Evolutionary conservation across 2,888 invertebrate species (phyloP), one percentile per base, ranked within the genome.

Genomic region (Patella depressa): DNA sequence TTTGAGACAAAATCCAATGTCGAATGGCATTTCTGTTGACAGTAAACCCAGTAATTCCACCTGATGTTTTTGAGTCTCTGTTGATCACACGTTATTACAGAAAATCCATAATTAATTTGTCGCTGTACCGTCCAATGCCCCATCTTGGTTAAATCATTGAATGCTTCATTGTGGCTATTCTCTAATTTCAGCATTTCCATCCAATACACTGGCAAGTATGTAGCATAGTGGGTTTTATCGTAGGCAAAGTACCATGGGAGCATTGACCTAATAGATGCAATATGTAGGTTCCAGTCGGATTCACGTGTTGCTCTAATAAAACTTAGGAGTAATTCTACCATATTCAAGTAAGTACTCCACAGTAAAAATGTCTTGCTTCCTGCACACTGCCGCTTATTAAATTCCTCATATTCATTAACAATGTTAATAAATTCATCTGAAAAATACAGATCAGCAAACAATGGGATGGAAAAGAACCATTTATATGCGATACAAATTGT

Each of bases 171-270:
- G 53, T 74, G 74, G 4, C 29, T 74, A 29, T 24, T 17, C 19
- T 14, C 17, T 2, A 74, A 14, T 0, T 19, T 34, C 17, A 55
- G 55, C 74, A 74, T 74, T 17, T 57, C 74, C 29, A 74, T 70
- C 76, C 57, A 82, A 74, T 83, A 83, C 12, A 75, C 73, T 7
- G 73, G 73, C 3, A 55, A 29, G 53, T 79, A 80, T 4, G 74
- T 19, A n/a, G 80, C 54, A 76, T 80, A 80, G 45, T 80, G 76
- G 15, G 54, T 45, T 9, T 71, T 53, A 53, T 79, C 75, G 34
- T 76, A 79, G 3, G 76, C 77, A 72, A 76, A 78, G 15, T 71
- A 74, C 78, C 80, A 80, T 54, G 80, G 78, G 12, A 80, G 14
- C 73, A 80, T 76, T 11, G 19, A 24, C 3, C 71, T 54, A n/a